Conservation (phyloP, 2,797 vertebrate genomes). For the Neostethus bicornis region DNA sequence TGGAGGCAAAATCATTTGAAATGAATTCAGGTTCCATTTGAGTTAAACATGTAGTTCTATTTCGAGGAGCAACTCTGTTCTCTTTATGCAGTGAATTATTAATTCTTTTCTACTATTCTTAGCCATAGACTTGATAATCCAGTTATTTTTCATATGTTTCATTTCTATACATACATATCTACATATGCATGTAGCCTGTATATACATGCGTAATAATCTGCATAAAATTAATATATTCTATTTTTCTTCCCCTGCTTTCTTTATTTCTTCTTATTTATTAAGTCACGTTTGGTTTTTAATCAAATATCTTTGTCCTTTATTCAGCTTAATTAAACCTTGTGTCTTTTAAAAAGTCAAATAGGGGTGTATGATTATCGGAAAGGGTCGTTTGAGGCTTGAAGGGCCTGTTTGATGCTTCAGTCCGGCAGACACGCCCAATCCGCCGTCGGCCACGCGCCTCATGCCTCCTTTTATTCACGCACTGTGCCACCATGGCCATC, state of each 20-base stretch:
- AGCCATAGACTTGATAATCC: constrained; percentile 9
- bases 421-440: constrained; percentile 81
- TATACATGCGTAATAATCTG: too few species aligned
- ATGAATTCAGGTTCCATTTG: constrained; percentile 5
- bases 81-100: constrained; percentile 30
- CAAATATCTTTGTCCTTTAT: constrained; percentile 43
- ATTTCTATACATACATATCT: too few species aligned
- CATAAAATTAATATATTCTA: too few species aligned
- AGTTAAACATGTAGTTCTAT: constrained; percentile 21
- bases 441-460: constrained; percentile 56
- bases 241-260: neutral
- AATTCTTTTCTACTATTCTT: constrained; percentile 22
- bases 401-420: constrained; percentile 66
- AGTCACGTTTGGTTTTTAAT: constrained; percentile 21
- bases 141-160: neutral
- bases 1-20: constrained; percentile 4
- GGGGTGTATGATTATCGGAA: constrained; percentile 45
- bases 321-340: constrained; percentile 22
- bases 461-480: constrained; percentile 43
- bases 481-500: constrained; percentile 56
- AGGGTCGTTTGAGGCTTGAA: constrained; percentile 57
- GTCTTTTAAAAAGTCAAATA: constrained; percentile 35
- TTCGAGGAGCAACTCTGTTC: neutral
- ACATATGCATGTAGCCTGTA: too few species aligned
- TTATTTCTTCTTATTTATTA: neutral